Conservation (phyloP, 2,888 invertebrate genomes). For the Rhimphoctona megacephalus region DNA sequence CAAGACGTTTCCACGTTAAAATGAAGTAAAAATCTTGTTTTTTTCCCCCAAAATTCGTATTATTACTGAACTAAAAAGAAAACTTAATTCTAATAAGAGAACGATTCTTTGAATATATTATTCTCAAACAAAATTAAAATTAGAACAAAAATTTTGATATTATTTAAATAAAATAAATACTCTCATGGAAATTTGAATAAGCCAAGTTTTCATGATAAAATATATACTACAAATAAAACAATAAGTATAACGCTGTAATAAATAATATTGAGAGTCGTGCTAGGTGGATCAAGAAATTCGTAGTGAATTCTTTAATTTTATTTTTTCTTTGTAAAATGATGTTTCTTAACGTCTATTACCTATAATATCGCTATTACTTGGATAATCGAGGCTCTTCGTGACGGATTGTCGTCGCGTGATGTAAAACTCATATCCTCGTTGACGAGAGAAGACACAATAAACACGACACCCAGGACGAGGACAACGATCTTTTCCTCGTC, state of each 20-base stretch:
- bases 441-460: conserved; percentile 2
- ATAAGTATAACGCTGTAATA: neutral
- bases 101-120: neutral
- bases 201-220: neutral
- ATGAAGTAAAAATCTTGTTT: neutral
- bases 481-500: conserved; percentile 4
- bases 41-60: neutral
- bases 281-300: too few species aligned
- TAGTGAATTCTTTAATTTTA: neutral
- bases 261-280: neutral
- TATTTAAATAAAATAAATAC: neutral
- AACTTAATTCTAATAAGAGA: neutral
- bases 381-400: conserved; percentile 49
- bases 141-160: neutral
- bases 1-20: neutral
- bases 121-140: neutral
- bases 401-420: conserved; percentile 56
- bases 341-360: conserved; percentile 19
- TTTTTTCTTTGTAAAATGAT: neutral
- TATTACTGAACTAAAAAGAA: neutral
- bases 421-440: conserved; percentile 29
- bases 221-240: neutral
- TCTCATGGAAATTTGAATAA: neutral
- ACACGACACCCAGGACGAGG: conserved; percentile 25
- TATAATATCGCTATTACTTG: conserved; percentile 32